Evolutionary conservation across 2,113 vertebrate genomes (phyloP).

Genomic region (Paralichthys olivaceus): DNA sequence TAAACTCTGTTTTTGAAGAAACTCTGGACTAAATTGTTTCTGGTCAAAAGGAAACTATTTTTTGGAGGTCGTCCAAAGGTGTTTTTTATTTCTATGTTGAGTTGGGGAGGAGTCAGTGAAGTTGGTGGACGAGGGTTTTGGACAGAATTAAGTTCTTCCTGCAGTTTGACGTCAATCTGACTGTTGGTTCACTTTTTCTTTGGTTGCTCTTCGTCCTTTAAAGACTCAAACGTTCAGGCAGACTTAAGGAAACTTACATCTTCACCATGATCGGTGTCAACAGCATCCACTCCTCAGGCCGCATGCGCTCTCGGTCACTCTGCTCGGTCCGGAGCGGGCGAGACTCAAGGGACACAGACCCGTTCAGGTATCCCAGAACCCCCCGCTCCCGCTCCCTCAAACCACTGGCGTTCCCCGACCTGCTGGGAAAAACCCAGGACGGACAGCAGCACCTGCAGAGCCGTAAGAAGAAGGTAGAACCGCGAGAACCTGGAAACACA

Average conservation of each 20-base stretch:
- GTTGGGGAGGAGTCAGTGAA: background rate
- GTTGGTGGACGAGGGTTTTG: background rate
- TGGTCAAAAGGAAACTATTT: background rate
- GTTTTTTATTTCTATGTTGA: background rate
- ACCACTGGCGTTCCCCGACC: slow-evolving; percentile 92
- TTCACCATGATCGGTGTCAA: slow-evolving; percentile 92
- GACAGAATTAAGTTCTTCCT: too few relatives aligned
- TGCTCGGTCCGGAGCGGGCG: slow-evolving; percentile 93
- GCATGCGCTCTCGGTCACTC: slow-evolving; percentile 91
- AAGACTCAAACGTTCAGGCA: background rate
- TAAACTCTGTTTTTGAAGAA: background rate
- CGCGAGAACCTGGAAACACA: slow-evolving; percentile 32
- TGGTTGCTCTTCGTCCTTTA: too few relatives aligned
- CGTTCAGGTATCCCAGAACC: slow-evolving; percentile 91
- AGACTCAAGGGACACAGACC: slow-evolving; percentile 89
- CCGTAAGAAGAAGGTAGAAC: slow-evolving; percentile 88
- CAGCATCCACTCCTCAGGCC: slow-evolving; percentile 93
- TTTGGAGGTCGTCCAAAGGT: background rate
- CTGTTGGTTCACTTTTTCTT: too few relatives aligned
- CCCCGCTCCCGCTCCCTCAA: slow-evolving; percentile 94
- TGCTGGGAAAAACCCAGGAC: slow-evolving; percentile 87
- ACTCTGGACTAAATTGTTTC: background rate
- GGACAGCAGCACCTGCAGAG: slow-evolving; percentile 87
- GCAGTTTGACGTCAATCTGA: too few relatives aligned
- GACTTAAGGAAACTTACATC: background rate